Base-by-base conservation (phyloP, 1,140 invertebrate species). In the Trigoniulus corallinus region DNA sequence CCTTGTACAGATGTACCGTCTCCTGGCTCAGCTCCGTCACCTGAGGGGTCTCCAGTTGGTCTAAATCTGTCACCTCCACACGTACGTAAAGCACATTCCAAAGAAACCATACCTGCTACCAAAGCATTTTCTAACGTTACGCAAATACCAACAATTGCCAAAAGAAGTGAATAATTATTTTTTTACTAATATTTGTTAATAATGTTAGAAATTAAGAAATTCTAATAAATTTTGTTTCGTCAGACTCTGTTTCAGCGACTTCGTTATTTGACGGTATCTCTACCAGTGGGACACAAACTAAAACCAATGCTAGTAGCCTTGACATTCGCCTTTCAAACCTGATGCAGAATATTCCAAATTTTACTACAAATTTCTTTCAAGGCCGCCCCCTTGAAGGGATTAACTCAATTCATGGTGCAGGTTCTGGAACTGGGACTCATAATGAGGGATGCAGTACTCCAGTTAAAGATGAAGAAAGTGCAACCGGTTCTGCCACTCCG, bases 251-350 rank as follows among this genome's bases (percentile, higher is more conserved):
- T 34, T 34, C 29, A 7, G 7, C 29, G 29, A 34, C 29, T 34
- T 34, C n/a, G n/a, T n/a, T n/a, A n/a, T n/a, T n/a, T n/a, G n/a
- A n/a, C n/a, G n/a, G n/a, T n/a, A n/a, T n/a, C n/a, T n/a, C n/a
- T n/a, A n/a, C n/a, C n/a, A n/a, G n/a, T n/a, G n/a, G n/a, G n/a
- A n/a, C n/a, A n/a, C n/a, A n/a, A n/a, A n/a, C 29, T 34, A 34
- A 34, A 53, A 49, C n/a, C 21, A 23, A 53, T n/a, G 10, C 34
- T 2, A 55, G 56, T 24, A 60, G 59, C 40, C 44, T 60, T 10
- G 59, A 60, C 29, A 52, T 54, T 21, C 24, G 59, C 10, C 42
- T 60, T 10, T 59, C 59, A 26, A 58, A 48, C 52, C 47, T 60
- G 18, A 54, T 60, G 49, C 56, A 59, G 42, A 55, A 54, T 26